These are phyloP conservation scores for Polymixis flavicincta DNA, from an alignment of 2,888 invertebrate genomes.

Conservation along the genomic window DNA sequence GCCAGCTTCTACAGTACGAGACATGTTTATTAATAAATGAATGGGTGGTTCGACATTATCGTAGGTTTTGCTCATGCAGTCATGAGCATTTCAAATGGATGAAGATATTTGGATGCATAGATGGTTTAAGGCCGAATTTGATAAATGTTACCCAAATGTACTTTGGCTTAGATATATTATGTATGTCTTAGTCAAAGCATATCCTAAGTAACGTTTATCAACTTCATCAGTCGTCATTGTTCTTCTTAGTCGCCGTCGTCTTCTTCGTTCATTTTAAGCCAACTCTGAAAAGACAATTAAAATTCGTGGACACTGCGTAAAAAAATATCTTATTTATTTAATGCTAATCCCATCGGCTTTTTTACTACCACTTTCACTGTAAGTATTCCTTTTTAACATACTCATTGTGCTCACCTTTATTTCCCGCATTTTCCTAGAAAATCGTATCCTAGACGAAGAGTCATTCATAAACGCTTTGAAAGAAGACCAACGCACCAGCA, in stretches of 20 bases:
- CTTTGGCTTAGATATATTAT: neutral
- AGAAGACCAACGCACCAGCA: too few relatives aligned
- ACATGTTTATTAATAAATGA: neutral
- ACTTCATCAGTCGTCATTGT: too few relatives aligned
- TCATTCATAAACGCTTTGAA: conserved; percentile 81
- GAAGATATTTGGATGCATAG: neutral
- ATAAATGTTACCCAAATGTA: neutral
- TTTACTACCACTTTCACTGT: too few relatives aligned
- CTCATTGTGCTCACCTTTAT: conserved; percentile 45
- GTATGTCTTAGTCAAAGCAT: too few relatives aligned
- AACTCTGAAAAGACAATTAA: neutral
- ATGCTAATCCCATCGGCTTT: conserved; percentile 9
- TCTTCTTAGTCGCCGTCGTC: too few relatives aligned
- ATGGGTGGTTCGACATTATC: neutral
- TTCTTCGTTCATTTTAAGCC: neutral
- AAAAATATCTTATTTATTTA: neutral
- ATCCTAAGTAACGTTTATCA: neutral
- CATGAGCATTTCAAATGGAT: neutral
- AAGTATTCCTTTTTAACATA: conserved; percentile 1
- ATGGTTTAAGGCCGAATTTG: neutral
- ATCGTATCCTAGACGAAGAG: conserved; percentile 84
- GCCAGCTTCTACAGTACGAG: neutral
- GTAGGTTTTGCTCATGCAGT: too few relatives aligned
- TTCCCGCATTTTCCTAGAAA: conserved; percentile 73
- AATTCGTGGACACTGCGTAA: too few relatives aligned